phyloP scores from a whole-genome alignment of 2,113 vertebrate genomes.

The Cricetomys ansorgei region DNA sequence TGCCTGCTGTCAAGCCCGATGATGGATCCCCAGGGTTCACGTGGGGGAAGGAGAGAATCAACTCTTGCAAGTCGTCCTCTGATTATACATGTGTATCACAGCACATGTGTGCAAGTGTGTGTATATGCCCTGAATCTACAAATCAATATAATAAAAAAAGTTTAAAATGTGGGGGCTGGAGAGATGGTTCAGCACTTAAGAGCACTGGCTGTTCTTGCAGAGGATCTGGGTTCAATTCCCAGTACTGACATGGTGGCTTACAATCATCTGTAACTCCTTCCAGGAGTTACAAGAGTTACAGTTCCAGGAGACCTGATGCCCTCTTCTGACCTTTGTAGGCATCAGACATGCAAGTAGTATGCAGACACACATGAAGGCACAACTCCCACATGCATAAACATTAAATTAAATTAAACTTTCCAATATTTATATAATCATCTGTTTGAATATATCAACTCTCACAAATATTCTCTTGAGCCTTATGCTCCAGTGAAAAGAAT shows the following conservation, averaged over 20 bases:
- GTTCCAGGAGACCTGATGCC: background rate
- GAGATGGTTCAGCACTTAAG: background rate
- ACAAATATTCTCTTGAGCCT: background rate
- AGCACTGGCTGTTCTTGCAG: background rate
- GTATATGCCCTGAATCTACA: background rate
- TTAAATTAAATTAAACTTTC: background rate
- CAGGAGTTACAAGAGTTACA: no score
- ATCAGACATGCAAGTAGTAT: background rate
- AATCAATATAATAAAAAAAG: background rate
- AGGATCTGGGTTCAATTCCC: background rate
- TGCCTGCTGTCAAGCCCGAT: background rate
- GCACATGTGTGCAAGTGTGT: background rate
- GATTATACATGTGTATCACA: no score
- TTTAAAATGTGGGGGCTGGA: background rate
- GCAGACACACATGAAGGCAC: background rate
- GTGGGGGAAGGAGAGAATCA: background rate
- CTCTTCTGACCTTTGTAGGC: background rate
- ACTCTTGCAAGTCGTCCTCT: background rate
- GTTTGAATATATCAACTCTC: background rate
- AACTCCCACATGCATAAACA: background rate
- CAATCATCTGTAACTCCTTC: background rate
- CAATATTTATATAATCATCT: background rate
- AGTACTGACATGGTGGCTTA: background rate
- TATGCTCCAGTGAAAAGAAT: conserved; percentile 28
- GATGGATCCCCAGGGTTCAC: background rate